Base-by-base conservation (phyloP, 2,888 invertebrate genomes). In the Zele albiditarsus region DNA sequence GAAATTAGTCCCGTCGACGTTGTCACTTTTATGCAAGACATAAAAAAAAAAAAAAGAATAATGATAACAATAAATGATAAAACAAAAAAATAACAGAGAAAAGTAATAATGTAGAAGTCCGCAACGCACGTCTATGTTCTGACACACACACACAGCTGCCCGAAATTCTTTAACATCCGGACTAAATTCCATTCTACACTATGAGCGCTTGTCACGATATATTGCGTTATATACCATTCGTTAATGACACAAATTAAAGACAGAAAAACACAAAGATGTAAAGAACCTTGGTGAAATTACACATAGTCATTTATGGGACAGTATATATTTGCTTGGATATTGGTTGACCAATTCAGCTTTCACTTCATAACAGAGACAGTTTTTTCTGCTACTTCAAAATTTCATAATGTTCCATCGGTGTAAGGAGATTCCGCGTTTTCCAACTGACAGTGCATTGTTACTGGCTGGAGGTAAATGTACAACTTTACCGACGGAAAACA, bases 1-100 rank as follows among this genome's bases (percentile, higher is more conserved):
- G 80, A 79, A 80, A 66, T 58, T 71, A n/a, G 66, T 33, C 23
- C 31, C 16, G 33, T 31, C 63, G 20, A 33, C 6, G n/a, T 31
- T 63, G 31, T 63, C 20, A 20, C 63, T 33, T 63, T 63, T 33
- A 63, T 63, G 63, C 33, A 53, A 20, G 53, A 53, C 53, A 53
- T 20, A 3, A 53, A 20, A 10, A 53, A 53, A 42, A 10, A 42
- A 42, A n/a, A 10, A 53, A 53, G 8, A 53, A 53, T 1, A 53
- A 53, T 20, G 20, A 60, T 4, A 31, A 23, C 38, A 67, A 66
- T 75, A 67, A 58, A 33, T 28, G 28, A 25, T n/a, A 74, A 49
- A 74, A 14, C 60, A 57, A 14, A 71, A 71, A 31, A 58, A 66
- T 57, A 57, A 27, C 14, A 33, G 12, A 28, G 66, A 65, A 42